Evolutionary conservation across 1,140 invertebrate genomes (phyloP), one percentile per base, ranked within the genome.

Genomic region (Drosophila bipectinata): DNA sequence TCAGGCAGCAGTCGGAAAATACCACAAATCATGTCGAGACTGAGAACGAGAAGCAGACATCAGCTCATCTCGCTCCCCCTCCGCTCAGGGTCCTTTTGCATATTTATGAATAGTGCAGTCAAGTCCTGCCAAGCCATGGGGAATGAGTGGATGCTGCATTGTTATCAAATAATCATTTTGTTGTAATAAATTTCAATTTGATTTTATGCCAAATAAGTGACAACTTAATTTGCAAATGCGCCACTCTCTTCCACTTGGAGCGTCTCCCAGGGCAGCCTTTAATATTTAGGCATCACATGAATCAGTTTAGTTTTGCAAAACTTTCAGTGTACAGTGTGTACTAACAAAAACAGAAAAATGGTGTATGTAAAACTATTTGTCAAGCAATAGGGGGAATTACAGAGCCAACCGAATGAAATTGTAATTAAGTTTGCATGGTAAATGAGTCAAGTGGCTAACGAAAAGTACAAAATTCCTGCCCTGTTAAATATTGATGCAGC

Each of bases 161-260:
- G 59, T 79, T 82, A 87, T 87, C 88, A 87, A 87, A 88, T 82
- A 88, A 82, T 87, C 79, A 87, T 87, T 88, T 78, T 82, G 66
- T 75, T 79, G 82, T 85, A 82, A 88, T 88, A 87, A 82, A 88
- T 87, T 79, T 76, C 82, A 87, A 82, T 87, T 88, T 88, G 78
- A 60, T 55, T 77, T 52, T 39, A 60, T 83, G 71, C 63, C 77
- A 79, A 62, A 51, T 68, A 80, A 87, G 83, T 88, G 82, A 73
- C 82, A 87, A 69, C 49, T 88, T 82, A 76, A 87, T 87, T 88
- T 87, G 71, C 61, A 59, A 63, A 68, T 52, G 63, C 9, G 54
- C 21, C n/a, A 21, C 59, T 7, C 49, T 30, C n/a, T 24, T 10
- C 9, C 49, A 26, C 49, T 45, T 54, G 15, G 10, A 39, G 9